These are phyloP conservation scores for Siniperca obscura DNA, from an alignment of 2,797 vertebrate species.

Conservation along the genomic window DNA sequence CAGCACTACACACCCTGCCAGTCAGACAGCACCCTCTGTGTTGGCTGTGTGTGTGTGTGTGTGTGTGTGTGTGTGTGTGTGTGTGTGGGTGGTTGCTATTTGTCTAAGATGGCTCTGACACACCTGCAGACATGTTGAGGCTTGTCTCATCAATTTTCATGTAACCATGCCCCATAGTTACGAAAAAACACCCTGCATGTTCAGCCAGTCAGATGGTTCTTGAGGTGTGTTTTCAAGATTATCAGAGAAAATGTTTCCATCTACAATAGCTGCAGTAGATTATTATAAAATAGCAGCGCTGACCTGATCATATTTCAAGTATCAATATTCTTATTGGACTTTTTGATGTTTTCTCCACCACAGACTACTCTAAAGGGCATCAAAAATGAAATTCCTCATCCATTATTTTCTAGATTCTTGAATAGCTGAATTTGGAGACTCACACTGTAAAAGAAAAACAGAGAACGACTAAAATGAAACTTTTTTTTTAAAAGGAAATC, in stretches of 20 bases:
- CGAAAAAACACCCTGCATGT: constrained; percentile 29
- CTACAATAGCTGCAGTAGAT: not conserved
- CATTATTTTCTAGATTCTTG: not conserved
- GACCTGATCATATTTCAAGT: not conserved
- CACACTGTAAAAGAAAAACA: not conserved
- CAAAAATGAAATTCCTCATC: not conserved
- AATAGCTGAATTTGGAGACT: not conserved
- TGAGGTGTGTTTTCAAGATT: constrained; percentile 14
- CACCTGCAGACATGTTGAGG: constrained; percentile 65
- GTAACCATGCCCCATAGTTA: constrained; percentile 57
- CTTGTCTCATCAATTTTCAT: constrained; percentile 69
- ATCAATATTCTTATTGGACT: not conserved
- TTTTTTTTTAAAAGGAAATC: not conserved
- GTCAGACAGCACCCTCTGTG: constrained; percentile 41
- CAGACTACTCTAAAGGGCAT: not conserved
- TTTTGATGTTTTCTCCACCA: not conserved
- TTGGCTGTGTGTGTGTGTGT: constrained; percentile 2
- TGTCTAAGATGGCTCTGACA: constrained; percentile 56
- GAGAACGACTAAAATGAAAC: not conserved
- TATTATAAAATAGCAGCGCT: not conserved
- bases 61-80: constrained; percentile 14
- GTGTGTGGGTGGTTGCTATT: constrained; percentile 44
- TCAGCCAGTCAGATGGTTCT: constrained; percentile 38
- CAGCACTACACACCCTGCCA: constrained; percentile 43
- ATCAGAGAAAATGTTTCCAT: constrained; percentile 6